A percentile compares a stretch with the other conserved stretches of the same genome.
Evolutionary conservation across 2,113 vertebrate species (phyloP).

Genomic region (Hemiprocne comata): DNA sequence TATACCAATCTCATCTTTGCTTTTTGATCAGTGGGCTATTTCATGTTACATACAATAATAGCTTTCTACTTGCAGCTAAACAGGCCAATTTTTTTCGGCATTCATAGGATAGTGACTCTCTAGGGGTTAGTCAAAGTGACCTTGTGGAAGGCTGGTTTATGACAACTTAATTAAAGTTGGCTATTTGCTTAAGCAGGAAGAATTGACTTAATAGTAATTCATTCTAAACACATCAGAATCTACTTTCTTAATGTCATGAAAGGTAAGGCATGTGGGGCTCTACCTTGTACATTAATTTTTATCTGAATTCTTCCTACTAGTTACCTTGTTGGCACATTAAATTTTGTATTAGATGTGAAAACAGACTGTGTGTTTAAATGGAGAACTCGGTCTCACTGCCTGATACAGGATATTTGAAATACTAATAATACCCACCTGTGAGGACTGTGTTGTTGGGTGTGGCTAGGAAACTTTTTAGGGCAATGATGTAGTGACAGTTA

Average conservation of each 20-base stretch:
- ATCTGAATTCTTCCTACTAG: not conserved
- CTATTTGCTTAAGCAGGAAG: not conserved
- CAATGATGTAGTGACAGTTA: not conserved
- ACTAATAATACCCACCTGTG: not conserved
- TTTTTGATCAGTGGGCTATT: not conserved
- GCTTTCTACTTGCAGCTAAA: not conserved
- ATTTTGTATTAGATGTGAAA: not conserved
- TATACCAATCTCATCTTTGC: not conserved
- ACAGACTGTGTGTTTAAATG: not conserved
- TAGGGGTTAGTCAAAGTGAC: not conserved
- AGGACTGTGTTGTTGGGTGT: not conserved
- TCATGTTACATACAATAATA: not conserved
- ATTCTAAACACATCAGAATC: not conserved
- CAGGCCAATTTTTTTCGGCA: not conserved
- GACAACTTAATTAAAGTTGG: not conserved
- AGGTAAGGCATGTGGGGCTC: not conserved
- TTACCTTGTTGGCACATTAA: not conserved
- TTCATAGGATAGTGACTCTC: not conserved
- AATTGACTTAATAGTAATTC: not conserved
- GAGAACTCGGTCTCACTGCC: not conserved
- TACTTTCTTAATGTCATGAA: not conserved
- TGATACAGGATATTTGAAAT: not conserved
- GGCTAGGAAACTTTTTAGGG: not conserved
- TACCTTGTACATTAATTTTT: not conserved
- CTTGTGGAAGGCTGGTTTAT: conserved; percentile 16